phyloP scores from a whole-genome alignment of 2,797 vertebrate genomes.

The Lacerta viridis region DNA sequence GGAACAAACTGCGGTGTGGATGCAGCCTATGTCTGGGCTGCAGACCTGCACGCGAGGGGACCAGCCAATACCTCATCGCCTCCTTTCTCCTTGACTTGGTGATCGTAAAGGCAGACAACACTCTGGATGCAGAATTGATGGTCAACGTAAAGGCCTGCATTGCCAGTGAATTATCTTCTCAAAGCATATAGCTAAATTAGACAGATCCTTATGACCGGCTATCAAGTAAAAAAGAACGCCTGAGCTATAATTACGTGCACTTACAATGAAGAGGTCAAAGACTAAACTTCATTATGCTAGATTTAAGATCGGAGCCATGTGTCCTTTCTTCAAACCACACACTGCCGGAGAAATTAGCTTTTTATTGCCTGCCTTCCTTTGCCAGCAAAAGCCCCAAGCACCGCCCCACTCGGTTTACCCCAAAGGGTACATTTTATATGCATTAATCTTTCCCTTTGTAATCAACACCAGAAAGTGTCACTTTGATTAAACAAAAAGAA shows the following conservation, averaged over 20 bases:
- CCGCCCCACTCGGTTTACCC: slow-evolving; percentile 63
- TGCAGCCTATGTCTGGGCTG: background rate
- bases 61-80: background rate
- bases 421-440: slow-evolving; percentile 74
- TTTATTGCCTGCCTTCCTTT: slow-evolving; percentile 33
- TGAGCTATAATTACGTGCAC: background rate
- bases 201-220: background rate
- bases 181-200: background rate
- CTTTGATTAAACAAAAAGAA: slow-evolving; percentile 83
- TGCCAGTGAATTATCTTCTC: background rate
- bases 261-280: slow-evolving; percentile 27
- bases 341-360: slow-evolving; percentile 61
- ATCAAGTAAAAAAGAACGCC: slow-evolving; percentile 6
- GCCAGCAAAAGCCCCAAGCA: slow-evolving; percentile 56
- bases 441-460: slow-evolving; percentile 80
- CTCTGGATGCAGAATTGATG: slow-evolving; percentile 2
- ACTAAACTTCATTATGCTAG: slow-evolving; percentile 19
- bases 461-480: slow-evolving; percentile 83
- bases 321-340: slow-evolving; percentile 14
- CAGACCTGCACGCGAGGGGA: background rate
- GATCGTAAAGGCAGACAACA: background rate
- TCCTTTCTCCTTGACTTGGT: background rate
- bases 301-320: slow-evolving; percentile 28
- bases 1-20: no score
- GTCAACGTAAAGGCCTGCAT: background rate